Base-by-base conservation (phyloP, 2,113 vertebrate genomes). In the Forbesichthys papilliferus region DNA sequence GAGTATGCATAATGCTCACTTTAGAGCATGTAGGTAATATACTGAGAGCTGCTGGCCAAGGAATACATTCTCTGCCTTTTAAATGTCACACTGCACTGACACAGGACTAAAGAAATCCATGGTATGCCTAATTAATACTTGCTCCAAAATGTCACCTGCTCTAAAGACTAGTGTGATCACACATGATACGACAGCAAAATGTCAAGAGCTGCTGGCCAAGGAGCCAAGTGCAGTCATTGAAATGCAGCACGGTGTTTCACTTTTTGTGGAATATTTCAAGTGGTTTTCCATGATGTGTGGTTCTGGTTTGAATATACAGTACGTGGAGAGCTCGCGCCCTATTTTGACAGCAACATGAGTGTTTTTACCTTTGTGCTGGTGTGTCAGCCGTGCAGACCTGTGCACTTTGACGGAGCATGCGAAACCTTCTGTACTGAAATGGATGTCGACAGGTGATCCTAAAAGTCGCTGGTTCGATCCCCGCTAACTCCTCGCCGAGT, bases 141-240 rank as follows among this genome's bases (percentile, higher is more conserved):
- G 12, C 68, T 13, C 64, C 72, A 66, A 86, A 89, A 87, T 87
- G 80, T 73, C 82, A 81, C 49, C 0, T 58, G 57, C 61, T 78
- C 49, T 59, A 53, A 48, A 71, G 65, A 64, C 76, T 79, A 58
- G 77, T 82, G 64, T 27, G 72, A 80, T 77, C 20, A 20, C n/a
- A 20, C 68, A 5, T n/a, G 51, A 73, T 75, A 67, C 16, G 60
- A 67, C 68, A 49, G 73, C 58, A 1, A 89, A 87, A 89, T 83
- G 85, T 86, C 83, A 89, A 73, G 82, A 79, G 75, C 66, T 53
- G 42, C 65, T 18, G 82, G 57, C 78, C 73, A 42, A 20, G 18
- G 13, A 72, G 69, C 42, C 68, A 4, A 67, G 58, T 20, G 60
- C 56, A 61, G 69, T 59, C 64, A 0, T 69, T 68, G 64, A 42